Percentiles rank a stretch among this genome's conserved stretches.
These are phyloP conservation scores for Euthynnus affinis DNA, from an alignment of 2,797 vertebrate species.

Conservation along the genomic window DNA sequence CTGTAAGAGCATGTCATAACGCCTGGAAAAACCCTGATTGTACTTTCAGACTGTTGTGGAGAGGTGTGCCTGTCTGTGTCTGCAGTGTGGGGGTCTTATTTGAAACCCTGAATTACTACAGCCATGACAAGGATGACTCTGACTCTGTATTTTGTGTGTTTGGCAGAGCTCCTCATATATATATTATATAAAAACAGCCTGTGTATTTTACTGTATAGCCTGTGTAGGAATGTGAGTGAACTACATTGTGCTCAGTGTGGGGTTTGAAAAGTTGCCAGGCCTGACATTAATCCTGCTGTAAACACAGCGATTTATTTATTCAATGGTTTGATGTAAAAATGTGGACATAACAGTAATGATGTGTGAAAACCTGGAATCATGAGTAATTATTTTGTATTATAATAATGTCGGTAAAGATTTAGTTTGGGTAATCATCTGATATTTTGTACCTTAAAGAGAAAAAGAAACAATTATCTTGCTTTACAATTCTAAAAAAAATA, in stretches of 20 bases:
- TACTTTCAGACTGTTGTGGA: background rate
- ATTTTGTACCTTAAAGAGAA: background rate
- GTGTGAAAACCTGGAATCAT: background rate
- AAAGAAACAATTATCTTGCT: too few relatives aligned
- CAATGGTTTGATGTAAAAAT: background rate
- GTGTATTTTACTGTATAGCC: slow-evolving; percentile 11
- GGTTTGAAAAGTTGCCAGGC: slow-evolving; percentile 16
- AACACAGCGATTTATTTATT: background rate
- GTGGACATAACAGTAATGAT: background rate
- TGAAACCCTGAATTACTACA: background rate
- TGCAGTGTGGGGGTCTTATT: slow-evolving; percentile 30
- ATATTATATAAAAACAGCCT: too few relatives aligned
- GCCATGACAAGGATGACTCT: background rate
- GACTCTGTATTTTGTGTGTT: slow-evolving; percentile 9
- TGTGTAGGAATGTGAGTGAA: slow-evolving; percentile 47
- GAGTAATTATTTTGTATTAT: background rate
- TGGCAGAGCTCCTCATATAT: slow-evolving; percentile 6
- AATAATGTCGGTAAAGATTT: background rate
- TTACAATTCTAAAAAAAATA: background rate
- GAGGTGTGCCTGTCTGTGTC: slow-evolving; percentile 37
- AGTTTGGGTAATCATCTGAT: background rate
- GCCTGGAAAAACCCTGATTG: background rate
- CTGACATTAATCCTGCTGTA: slow-evolving; percentile 34
- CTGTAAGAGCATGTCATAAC: slow-evolving; percentile 62
- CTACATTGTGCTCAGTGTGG: slow-evolving; percentile 58